A percentile compares a stretch with the other conserved stretches of the same genome.
Conservation (phyloP, 2,113 vertebrate species). For the Sprattus sprattus region DNA sequence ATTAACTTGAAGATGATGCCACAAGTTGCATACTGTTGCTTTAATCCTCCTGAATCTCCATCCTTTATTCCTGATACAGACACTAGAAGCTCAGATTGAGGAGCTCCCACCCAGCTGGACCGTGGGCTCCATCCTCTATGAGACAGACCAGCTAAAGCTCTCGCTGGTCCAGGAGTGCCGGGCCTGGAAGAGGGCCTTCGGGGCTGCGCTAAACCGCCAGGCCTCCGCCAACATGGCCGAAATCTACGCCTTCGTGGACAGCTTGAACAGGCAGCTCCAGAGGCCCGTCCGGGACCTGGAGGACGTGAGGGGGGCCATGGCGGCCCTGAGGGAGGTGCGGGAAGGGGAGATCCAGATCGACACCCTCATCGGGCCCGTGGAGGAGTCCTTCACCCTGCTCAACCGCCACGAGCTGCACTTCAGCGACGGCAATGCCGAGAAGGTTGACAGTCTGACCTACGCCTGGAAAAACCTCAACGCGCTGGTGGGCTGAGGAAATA, state of each 20-base stretch:
- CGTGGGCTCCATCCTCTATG: slow-evolving; percentile 67
- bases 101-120: slow-evolving; percentile 65
- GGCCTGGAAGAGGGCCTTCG: slow-evolving; percentile 74
- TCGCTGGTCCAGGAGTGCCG: slow-evolving; percentile 75
- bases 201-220: slow-evolving; percentile 69
- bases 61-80: slow-evolving; percentile 50
- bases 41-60: background rate
- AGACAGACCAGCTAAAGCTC: slow-evolving; percentile 70
- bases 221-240: slow-evolving; percentile 69
- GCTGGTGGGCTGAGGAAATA: slow-evolving; percentile 61
- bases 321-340: slow-evolving; percentile 71
- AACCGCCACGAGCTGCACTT: slow-evolving; percentile 73
- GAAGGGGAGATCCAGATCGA: slow-evolving; percentile 76
- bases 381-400: slow-evolving; percentile 78
- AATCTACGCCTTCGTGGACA: slow-evolving; percentile 73
- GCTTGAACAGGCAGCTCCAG: slow-evolving; percentile 70
- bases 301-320: slow-evolving; percentile 76
- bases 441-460: slow-evolving; percentile 77
- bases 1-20: background rate
- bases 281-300: slow-evolving; percentile 75
- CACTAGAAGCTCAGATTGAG: slow-evolving; percentile 72
- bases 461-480: slow-evolving; percentile 75
- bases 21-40: background rate
- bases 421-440: slow-evolving; percentile 74
- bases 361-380: slow-evolving; percentile 71